Evolutionary conservation across 2,888 invertebrate genomes (phyloP), one percentile per base, ranked within the genome.

Genomic region (Temnothorax rugatulus): DNA sequence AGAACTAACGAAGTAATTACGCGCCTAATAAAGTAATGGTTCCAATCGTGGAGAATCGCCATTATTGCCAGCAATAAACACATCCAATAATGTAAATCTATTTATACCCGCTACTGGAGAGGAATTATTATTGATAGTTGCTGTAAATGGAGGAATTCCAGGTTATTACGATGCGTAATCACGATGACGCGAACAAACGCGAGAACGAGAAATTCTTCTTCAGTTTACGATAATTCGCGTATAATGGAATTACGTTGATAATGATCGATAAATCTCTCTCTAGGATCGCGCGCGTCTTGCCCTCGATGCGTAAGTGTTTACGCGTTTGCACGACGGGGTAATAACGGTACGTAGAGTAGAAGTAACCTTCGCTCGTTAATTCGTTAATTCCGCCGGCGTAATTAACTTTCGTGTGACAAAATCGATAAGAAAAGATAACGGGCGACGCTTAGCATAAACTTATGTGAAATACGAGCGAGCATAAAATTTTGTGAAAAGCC

Each of bases 231-330:
- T 84, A 83, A 83, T 41, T 38, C 47, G 38, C 57, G 69, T 71
- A 57, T 63, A 83, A 85, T 85, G 50, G 77, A 85, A 85, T 69
- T 76, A 83, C 71, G 29, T 64, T 52, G 85, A 84, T 59, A 83
- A 83, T 76, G 59, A 73, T 47, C 83, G 76, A 83, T 85, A 83
- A 85, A 85, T 85, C 82, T 69, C 41, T 15, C 54, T 25, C 63
- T 68, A 44, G 29, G 25, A 41, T 29, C 76, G 59, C 64, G 38
- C 68, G 38, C 68, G 9, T 64, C 57, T 81, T 50, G 52, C 79
- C 82, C 82, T 52, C 82, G 41, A 82, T 76, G 82, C 63, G 11
- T 34, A 63, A 44, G 38, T 44, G n/a, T 77, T 54, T 64, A 41
- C 15, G 47, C 63, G 47, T 77, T 54, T 54, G 41, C 29, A 44